Base-by-base conservation (phyloP, 1,140 invertebrate species). In the Pseudomyrmex concolor region DNA sequence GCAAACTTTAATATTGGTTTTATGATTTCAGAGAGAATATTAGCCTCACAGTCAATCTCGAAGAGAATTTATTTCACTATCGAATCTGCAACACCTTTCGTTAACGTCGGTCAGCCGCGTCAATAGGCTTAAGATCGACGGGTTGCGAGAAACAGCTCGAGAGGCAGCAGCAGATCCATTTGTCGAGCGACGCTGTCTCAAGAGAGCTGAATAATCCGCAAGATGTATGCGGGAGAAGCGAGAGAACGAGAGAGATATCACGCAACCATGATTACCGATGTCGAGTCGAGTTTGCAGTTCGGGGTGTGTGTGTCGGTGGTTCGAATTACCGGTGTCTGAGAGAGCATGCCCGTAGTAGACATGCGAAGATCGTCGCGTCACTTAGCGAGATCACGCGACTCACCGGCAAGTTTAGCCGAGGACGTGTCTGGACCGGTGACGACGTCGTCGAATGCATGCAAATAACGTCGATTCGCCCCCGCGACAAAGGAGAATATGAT, bases 331-430 rank as follows among this genome's bases (percentile, higher is more conserved):
- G 22, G 43, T 70, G 64, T 80, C 66, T 70, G 34, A 57, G 76
- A 19, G 55, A 78, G 64, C 51, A 25, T 70, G 64, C 70, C 34
- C 76, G 66, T 66, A 12, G 22, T 25, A 78, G 64, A 57, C 64
- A 78, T 59, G 64, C 66, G 22, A 80, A 71, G 66, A 70, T 80
- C 76, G 76, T 80, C 66, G 66, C 66, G 76, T 80, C 76, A 80
- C 66, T 80, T 80, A 80, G 76, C 54, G 76, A 80, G 76, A 80
- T 80, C 76, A 80, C 57, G 34, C 64, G 63, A 74, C 73, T 59
- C 64, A 57, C 43, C 45, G 19, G 76, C 54, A 80, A 80, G 76
- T 80, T 80, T 48, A 43, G 66, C 12, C 25, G 62, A 43, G 76
- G 22, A 80, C 66, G 66, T 80, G 66, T 54, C 34, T 45, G 66